Conservation (phyloP, 2,888 invertebrate species). For the Marronus borbonicus region DNA sequence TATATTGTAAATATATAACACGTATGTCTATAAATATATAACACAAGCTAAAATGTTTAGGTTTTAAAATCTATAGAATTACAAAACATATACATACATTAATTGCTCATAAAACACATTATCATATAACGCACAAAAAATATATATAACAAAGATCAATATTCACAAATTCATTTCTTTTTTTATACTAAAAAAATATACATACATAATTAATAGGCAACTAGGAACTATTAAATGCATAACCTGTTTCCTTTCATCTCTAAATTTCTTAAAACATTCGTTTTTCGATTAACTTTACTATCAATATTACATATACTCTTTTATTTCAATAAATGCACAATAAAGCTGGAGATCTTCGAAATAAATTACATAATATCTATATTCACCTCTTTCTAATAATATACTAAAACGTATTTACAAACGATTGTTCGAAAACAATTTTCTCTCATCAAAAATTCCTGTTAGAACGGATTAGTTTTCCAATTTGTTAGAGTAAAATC, state of each 20-base stretch:
- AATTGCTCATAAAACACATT: conserved; percentile 16
- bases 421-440: conserved; percentile 65
- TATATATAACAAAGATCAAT: conserved; percentile 38
- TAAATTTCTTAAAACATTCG: conserved; percentile 1
- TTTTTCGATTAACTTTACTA: neutral
- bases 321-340: conserved; percentile 44
- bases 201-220: conserved; percentile 45
- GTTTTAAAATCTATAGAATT: conserved; percentile 33
- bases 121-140: conserved; percentile 20
- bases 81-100: conserved; percentile 12
- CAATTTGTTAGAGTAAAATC: neutral
- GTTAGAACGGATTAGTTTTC: conserved; percentile 46
- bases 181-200: conserved; percentile 37
- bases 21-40: neutral
- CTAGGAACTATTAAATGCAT: conserved; percentile 52
- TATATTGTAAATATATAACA: conserved; percentile 8
- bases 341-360: conserved; percentile 49
- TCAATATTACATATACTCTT: conserved; percentile 1
- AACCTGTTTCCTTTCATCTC: conserved; percentile 19
- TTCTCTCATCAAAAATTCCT: conserved; percentile 40
- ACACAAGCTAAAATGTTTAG: conserved; percentile 23
- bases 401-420: conserved; percentile 69
- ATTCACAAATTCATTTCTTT: conserved; percentile 31
- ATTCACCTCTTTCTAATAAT: conserved; percentile 38
- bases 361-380: conserved; percentile 40